phyloP scores from a whole-genome alignment of 2,113 vertebrate genomes.

The Heteronetta atricapilla region DNA sequence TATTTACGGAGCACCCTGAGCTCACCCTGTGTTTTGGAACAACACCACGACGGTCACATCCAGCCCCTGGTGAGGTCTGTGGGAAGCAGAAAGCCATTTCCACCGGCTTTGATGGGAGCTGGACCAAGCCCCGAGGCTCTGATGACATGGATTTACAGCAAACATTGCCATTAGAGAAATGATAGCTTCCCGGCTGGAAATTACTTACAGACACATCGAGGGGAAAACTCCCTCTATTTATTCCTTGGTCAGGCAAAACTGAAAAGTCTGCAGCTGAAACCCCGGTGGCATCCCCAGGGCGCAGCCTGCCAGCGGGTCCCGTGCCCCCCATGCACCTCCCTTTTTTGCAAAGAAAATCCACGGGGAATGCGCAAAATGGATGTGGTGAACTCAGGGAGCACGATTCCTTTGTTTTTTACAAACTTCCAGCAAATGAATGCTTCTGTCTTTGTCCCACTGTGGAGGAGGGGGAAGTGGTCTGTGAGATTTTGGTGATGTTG shows the following conservation, averaged over 20 bases:
- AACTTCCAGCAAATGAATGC: fast-evolving
- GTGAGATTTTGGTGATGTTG: neutral
- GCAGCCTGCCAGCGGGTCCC: neutral
- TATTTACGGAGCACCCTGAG: neutral
- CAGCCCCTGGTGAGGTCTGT: neutral
- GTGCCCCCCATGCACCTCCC: fast-evolving
- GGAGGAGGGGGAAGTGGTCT: fast-evolving
- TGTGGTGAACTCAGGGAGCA: fast-evolving
- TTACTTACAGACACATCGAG: neutral
- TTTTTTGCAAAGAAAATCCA: neutral
- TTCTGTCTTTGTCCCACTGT: fast-evolving
- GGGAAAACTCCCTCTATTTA: neutral
- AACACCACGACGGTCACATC: neutral
- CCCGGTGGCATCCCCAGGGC: neutral
- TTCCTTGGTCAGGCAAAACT: neutral
- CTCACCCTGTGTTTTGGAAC: neutral
- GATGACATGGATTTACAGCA: neutral
- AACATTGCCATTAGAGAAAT: neutral
- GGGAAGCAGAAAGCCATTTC: slow-evolving; percentile 12
- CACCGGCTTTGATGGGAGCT: neutral
- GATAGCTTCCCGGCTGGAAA: neutral
- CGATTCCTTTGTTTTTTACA: fast-evolving
- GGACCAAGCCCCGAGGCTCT: neutral
- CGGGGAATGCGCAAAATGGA: neutral
- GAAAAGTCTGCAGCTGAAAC: neutral